phyloP scores from a whole-genome alignment of 2,113 vertebrate genomes.

The Strix uralensis region DNA sequence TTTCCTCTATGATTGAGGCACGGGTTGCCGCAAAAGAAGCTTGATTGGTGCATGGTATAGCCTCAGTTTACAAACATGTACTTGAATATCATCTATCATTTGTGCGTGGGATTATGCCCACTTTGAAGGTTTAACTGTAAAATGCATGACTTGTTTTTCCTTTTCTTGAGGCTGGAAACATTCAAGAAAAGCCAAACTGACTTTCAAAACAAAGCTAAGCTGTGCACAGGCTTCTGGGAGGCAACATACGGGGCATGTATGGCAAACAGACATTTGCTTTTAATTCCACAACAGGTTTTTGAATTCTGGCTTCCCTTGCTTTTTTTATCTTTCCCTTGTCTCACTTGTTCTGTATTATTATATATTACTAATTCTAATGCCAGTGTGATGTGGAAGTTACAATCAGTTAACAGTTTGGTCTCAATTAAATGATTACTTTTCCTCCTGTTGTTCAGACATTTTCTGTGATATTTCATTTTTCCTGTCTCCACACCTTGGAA shows the following conservation, averaged over 20 bases:
- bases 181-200: background rate
- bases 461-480: constrained; percentile 13
- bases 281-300: background rate
- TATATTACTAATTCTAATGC: background rate
- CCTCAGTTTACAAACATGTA: background rate
- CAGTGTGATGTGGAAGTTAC: background rate
- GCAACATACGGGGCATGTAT: rapidly evolving
- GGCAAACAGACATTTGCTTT: background rate
- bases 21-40: background rate
- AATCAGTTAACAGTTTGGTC: background rate
- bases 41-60: too few relatives aligned
- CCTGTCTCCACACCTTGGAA: background rate
- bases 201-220: background rate
- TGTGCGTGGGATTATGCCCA: background rate
- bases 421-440: background rate
- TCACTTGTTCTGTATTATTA: background rate
- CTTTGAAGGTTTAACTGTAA: background rate
- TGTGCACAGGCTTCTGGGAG: background rate
- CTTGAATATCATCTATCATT: background rate
- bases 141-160: background rate
- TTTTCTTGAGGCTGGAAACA: background rate
- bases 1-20: background rate
- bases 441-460: background rate
- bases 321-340: background rate
- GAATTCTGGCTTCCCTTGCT: background rate